These are phyloP conservation scores for Austrofundulus limnaeus DNA, from an alignment of 2,113 vertebrate species.

Conservation along the genomic window DNA sequence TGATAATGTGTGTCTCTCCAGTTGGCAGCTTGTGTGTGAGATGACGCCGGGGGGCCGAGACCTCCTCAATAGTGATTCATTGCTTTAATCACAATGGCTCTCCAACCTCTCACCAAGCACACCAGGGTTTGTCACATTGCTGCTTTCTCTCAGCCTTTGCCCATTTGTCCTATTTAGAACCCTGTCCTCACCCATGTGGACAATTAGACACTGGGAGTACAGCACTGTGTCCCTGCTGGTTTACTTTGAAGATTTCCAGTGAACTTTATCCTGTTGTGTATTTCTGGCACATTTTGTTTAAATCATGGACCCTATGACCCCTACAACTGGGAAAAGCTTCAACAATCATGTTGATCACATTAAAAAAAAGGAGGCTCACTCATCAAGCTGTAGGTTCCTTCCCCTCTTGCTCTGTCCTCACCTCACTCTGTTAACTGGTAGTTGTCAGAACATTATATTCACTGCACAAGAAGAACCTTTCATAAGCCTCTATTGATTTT, in stretches of 20 bases:
- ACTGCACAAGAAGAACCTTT: constrained; percentile 28
- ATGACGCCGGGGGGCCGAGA: constrained; percentile 49
- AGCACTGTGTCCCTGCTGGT: neutral
- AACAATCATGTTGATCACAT: neutral
- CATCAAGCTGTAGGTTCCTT: neutral
- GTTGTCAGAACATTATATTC: constrained; percentile 23
- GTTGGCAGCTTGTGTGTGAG: constrained; percentile 27
- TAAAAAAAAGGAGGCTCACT: neutral
- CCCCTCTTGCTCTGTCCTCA: neutral
- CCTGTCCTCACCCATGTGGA: constrained; percentile 33
- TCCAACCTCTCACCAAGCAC: constrained; percentile 54
- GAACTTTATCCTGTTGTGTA: neutral
- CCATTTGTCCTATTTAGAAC: constrained; percentile 69
- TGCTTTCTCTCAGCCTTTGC: constrained; percentile 46
- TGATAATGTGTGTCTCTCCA: constrained; percentile 9
- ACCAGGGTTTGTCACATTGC: constrained; percentile 59
- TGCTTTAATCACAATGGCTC: constrained; percentile 70
- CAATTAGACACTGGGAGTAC: constrained; percentile 33
- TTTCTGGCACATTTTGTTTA: neutral
- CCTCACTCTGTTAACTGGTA: constrained; percentile 11
- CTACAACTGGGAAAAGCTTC: neutral
- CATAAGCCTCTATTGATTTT: constrained; percentile 55
- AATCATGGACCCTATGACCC: neutral
- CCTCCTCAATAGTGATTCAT: constrained; percentile 66
- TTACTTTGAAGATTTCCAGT: constrained; percentile 1